Evolutionary conservation across 2,113 vertebrate species (phyloP).

Genomic region (Blennius ocellaris): DNA sequence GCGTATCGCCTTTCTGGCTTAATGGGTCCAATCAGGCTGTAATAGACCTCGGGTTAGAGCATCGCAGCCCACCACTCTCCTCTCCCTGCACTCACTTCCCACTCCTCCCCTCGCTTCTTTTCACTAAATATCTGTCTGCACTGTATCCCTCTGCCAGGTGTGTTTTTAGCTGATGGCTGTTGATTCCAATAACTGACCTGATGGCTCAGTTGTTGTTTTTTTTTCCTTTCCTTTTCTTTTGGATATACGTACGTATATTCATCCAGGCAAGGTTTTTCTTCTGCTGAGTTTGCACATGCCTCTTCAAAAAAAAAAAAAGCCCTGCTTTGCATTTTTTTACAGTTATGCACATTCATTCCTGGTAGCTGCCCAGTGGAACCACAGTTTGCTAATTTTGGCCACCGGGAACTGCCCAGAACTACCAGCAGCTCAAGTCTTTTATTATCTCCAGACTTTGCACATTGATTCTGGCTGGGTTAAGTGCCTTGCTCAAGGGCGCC

Average conservation of each 20-base stretch:
- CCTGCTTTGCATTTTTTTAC: conserved; percentile 58
- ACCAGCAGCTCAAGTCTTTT: conserved; percentile 36
- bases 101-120: conserved; percentile 3
- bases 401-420: conserved; percentile 47
- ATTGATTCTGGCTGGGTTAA: conserved; percentile 33
- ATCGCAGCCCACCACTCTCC: conserved; percentile 9
- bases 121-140: conserved; percentile 23
- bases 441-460: conserved; percentile 35
- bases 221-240: conserved; percentile 10
- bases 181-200: conserved; percentile 52
- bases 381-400: conserved; percentile 58
- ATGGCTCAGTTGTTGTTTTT: conserved; percentile 39
- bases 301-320: conserved; percentile 30
- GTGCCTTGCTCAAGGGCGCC: conserved; percentile 53
- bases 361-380: conserved; percentile 56
- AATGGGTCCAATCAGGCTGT: conserved; percentile 68
- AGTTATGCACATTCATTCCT: conserved; percentile 61
- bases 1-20: conserved; percentile 61
- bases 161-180: conserved; percentile 59
- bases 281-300: conserved; percentile 65
- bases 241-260: conserved; percentile 37
- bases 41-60: conserved; percentile 64
- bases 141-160: conserved; percentile 28
- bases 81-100: conserved; percentile 53
- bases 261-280: conserved; percentile 34